Base-by-base conservation (phyloP, 2,113 vertebrate species). In the Tachycineta bicolor region DNA sequence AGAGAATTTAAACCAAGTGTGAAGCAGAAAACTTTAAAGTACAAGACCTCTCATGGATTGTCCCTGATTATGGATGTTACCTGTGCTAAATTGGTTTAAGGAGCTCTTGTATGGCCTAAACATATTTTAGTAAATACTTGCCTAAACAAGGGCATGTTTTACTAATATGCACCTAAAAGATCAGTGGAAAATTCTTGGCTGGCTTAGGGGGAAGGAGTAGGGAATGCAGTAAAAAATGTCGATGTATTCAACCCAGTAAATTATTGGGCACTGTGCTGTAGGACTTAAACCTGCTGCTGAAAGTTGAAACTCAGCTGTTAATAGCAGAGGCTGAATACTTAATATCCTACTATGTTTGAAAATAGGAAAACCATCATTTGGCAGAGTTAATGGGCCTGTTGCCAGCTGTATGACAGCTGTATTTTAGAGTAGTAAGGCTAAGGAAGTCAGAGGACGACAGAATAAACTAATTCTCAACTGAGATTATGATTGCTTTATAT, bases 381-480 rank as follows among this genome's bases (percentile, higher is more conserved):
- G 39, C 52, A 62, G 68, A 70, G 39, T 83, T 84, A 89, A 75
- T 23, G 25, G 14, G 20, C 25, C 33, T 8, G 24, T 60, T 63
- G 46, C 78, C 77, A 52, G 68, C 49, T 63, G 47, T 17, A 10
- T 56, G 62, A 68, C 52, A 83, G 20, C 22, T 68, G 37, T 31
- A 39, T 78, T 83, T 47, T 73, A 82, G 65, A 69, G 31, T 14
- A n/a, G 44, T 28, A 73, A 76, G 41, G 74, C 69, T 89, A 56
- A 76, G 59, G 53, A 85, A 89, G 49, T 79, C 65, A 87, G 46
- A 90, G 37, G 41, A 69, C 25, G 8, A 58, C 33, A 83, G 62
- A 84, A 93, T 73, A 94, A 94, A 84, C 26, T 64, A 71, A 91
- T 89, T 84, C 53, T 85, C 43, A 31, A 9, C 28, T 94, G 44